Base-by-base conservation (phyloP, 2,113 vertebrate genomes). In the Tetrax tetrax region DNA sequence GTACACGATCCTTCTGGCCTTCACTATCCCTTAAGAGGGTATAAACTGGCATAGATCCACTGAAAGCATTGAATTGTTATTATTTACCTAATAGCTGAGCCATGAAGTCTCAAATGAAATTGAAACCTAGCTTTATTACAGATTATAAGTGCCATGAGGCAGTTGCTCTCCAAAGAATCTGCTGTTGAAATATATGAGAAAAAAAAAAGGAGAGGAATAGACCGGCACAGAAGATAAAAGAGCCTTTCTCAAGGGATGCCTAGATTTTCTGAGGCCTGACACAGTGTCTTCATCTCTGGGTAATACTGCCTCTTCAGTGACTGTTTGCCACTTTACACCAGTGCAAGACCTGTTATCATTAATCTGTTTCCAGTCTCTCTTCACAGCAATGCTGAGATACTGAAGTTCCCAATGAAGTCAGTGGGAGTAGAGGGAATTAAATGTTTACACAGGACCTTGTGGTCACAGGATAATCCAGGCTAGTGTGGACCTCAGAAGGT, bases 71-170 rank as follows among this genome's bases (percentile, higher is more conserved):
- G n/a, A 92, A 70, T 77, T 94, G 29, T 79, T 96, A 27, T 83
- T 83, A 90, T 95, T 95, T 95, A 86, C 25, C 56, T 88, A 69
- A 93, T 31, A 77, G n/a, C n/a, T 70, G 27, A 88, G 24, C 70
- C 45, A 65, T 10, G 3, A 76, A 76, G n/a, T 91, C 63, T 41
- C 66, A 90, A n/a, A 5, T 93, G 74, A 95, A 94, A 74, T 24
- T 33, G 50, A 93, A 90, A 57, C 10, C 20, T 57, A 56, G 10
- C 25, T 77, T 96, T 90, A 76, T 74, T 83, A 33, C 43, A 90
- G 50, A 31, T 25, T 85, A 11, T 51, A 84, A 89, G 50, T 70
- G 68, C 51, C 45, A 51, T 25, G 48, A 74, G 28, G 47, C 35
- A 83, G 9, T 43, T 85, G 17, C 10, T 96, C 6, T 85, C 57